These are phyloP conservation scores for Potorous gilbertii DNA, from an alignment of 2,797 vertebrate genomes.

Conservation along the genomic window DNA sequence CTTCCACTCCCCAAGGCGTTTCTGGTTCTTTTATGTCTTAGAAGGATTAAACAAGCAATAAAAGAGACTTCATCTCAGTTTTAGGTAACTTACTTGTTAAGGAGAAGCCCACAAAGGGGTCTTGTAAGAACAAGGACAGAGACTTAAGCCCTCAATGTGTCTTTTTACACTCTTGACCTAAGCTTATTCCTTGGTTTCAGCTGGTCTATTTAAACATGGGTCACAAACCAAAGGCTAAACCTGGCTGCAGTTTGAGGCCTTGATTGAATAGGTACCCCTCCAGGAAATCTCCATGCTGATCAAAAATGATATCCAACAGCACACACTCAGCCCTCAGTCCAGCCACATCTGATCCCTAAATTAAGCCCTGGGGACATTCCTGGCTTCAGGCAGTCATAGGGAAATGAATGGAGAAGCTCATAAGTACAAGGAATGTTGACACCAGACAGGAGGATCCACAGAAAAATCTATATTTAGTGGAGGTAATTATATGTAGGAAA, in stretches of 20 bases:
- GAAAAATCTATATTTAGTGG: background rate
- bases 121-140: background rate
- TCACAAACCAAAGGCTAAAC: background rate
- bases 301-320: background rate
- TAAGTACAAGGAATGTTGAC: background rate
- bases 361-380: background rate
- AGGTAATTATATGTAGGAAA: background rate
- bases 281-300: too few relatives aligned
- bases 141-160: background rate
- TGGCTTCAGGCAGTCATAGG: background rate
- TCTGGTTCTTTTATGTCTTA: background rate
- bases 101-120: background rate
- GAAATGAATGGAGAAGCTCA: background rate
- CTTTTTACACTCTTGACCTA: background rate
- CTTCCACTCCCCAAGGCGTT: background rate
- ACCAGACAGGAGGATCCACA: background rate
- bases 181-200: background rate
- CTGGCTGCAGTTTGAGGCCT: background rate
- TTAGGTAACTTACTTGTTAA: background rate
- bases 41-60: background rate
- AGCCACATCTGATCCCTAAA: background rate
- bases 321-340: background rate
- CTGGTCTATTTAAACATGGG: background rate
- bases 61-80: background rate
- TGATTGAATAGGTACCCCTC: too few relatives aligned